Conservation (phyloP, 2,888 invertebrate genomes). For the Pachymerium ferrugineum region DNA sequence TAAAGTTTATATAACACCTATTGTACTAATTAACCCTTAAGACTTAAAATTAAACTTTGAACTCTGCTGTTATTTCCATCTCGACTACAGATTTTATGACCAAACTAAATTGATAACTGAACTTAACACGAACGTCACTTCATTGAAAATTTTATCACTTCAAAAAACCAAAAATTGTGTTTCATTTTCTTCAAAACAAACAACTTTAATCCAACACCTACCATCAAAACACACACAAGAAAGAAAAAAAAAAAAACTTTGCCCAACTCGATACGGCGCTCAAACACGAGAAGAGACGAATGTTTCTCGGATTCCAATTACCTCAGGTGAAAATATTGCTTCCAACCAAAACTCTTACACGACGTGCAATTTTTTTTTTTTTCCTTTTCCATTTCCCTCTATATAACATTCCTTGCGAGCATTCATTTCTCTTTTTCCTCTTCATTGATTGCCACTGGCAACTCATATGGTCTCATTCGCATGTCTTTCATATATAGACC, state of each 20-base stretch:
- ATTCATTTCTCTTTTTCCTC: not conserved
- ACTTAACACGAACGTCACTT: too few species aligned
- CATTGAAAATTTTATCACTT: too few species aligned
- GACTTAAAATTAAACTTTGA: too few species aligned
- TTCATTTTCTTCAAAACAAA: too few species aligned
- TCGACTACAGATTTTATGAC: too few species aligned
- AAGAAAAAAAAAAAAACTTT: not conserved
- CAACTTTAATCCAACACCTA: too few species aligned
- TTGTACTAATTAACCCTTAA: too few species aligned
- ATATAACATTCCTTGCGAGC: too few species aligned
- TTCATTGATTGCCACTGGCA: constrained; percentile 18
- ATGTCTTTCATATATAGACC: constrained; percentile 8
- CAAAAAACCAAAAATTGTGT: too few species aligned
- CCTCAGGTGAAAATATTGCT: constrained; percentile 10
- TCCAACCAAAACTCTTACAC: not conserved
- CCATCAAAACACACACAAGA: not conserved
- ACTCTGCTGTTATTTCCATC: too few species aligned
- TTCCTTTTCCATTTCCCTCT: not conserved
- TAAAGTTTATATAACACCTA: too few species aligned
- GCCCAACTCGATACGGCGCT: not conserved
- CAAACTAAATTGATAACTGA: too few species aligned
- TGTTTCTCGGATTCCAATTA: constrained; percentile 2
- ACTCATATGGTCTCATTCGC: constrained; percentile 31
- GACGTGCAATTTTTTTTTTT: not conserved
- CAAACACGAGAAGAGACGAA: not conserved